These are phyloP conservation scores for Nannospalax galili DNA, from an alignment of 2,113 vertebrate species.

Conservation along the genomic window DNA sequence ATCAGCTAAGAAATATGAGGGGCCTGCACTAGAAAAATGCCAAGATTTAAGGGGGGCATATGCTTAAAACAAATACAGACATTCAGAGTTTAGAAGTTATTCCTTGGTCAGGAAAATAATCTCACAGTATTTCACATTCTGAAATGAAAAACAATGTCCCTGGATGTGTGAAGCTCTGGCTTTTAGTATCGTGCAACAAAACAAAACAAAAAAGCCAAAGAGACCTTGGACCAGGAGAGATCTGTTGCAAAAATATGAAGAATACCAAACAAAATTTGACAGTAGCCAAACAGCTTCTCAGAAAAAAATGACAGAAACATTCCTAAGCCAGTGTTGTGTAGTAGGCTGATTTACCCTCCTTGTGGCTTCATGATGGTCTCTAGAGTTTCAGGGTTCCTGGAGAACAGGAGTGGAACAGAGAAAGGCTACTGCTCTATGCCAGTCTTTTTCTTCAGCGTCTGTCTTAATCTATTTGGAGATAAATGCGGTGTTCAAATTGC, in stretches of 20 bases:
- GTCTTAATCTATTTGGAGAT: conserved; percentile 19
- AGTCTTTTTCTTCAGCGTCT: background rate
- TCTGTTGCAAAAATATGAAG: background rate
- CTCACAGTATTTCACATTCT: background rate
- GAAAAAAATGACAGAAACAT: background rate
- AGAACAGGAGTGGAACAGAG: background rate
- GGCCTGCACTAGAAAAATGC: background rate
- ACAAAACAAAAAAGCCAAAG: background rate
- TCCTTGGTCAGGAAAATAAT: background rate
- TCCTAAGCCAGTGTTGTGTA: background rate
- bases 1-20: background rate
- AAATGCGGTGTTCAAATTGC: background rate
- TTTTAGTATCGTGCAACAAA: background rate
- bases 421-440: background rate
- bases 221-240: background rate
- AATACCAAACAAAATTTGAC: background rate
- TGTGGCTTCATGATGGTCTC: background rate
- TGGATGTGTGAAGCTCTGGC: background rate
- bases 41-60: background rate
- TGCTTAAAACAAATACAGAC: background rate
- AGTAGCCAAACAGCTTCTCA: background rate
- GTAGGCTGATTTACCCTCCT: background rate
- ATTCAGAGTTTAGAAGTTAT: background rate
- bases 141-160: background rate
- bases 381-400: background rate